Percentiles rank a stretch among this genome's conserved stretches.
These are phyloP conservation scores for Phalacrocorax brasilianus DNA, from an alignment of 2,113 vertebrate species.

Conservation along the genomic window DNA sequence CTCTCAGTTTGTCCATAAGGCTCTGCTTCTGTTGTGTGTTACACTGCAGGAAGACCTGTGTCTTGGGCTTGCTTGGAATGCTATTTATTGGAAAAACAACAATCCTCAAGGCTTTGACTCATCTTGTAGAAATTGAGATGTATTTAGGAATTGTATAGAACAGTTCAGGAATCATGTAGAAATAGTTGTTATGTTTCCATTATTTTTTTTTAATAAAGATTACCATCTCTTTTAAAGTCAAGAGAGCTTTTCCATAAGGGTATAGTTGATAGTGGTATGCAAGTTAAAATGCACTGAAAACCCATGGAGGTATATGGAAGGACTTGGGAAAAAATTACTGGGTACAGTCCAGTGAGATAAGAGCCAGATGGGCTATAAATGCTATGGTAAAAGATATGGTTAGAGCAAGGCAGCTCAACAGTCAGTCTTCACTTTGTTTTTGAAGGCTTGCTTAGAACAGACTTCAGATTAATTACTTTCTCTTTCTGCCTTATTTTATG, in stretches of 20 bases:
- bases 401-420: neutral
- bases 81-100: neutral
- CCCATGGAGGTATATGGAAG: neutral
- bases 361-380: neutral
- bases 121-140: neutral
- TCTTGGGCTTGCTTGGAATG: neutral
- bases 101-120: neutral
- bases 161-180: neutral
- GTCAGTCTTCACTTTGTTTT: neutral
- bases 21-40: neutral
- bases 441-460: neutral
- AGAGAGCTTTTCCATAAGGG: neutral
- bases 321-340: neutral
- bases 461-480: neutral
- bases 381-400: neutral
- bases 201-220: neutral
- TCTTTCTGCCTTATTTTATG: neutral
- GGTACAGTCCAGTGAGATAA: neutral
- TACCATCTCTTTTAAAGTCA: neutral
- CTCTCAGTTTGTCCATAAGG: neutral
- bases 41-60: neutral
- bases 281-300: neutral
- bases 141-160: neutral
- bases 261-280: neutral
- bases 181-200: neutral